Evolutionary conservation across 1,140 invertebrate species (phyloP), one percentile per base, ranked within the genome.

Genomic region (Thrips palmi): DNA sequence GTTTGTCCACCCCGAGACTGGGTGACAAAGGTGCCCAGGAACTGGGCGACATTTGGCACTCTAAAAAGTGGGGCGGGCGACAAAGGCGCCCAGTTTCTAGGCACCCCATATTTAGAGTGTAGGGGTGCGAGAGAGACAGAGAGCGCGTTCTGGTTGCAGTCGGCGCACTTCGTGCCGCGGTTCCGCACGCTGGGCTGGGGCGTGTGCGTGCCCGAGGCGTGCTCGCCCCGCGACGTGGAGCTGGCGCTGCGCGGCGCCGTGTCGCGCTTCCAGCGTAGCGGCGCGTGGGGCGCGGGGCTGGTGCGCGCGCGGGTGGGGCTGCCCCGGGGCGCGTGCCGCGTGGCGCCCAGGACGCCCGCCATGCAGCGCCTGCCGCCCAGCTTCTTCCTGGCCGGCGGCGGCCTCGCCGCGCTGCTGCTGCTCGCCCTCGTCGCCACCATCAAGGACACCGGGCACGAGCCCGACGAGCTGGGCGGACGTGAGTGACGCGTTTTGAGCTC

Each of bases 121-220:
- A n/a, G n/a, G n/a, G n/a, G n/a, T n/a, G n/a, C n/a, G n/a, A n/a
- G n/a, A n/a, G n/a, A n/a, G n/a, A n/a, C n/a, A n/a, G n/a, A n/a
- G n/a, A n/a, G n/a, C n/a, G n/a, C n/a, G 19, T 34, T 19, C 39
- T 39, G 45, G 41, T 56, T 55, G 28, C 52, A 76, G 73, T 65
- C 71, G 44, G 67, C 67, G 52, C 71, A 77, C 56, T 73, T 75
- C 53, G 59, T 73, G 50, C 72, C 74, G 37, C 65, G 65, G 48
- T 75, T 74, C 51, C 70, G 69, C 6, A 68, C 71, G 30, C 51
- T 71, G 27, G 72, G 71, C 42, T 76, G 73, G 73, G 75, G 68
- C 6, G 46, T 75, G 4, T 78, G 75, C 45, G 53, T 77, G 25
- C 75, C 75, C 1, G 58, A 67, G 8, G 59, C 63, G 1, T 78